Conservation (phyloP, 2,113 vertebrate genomes). For the Tupaia tana region DNA sequence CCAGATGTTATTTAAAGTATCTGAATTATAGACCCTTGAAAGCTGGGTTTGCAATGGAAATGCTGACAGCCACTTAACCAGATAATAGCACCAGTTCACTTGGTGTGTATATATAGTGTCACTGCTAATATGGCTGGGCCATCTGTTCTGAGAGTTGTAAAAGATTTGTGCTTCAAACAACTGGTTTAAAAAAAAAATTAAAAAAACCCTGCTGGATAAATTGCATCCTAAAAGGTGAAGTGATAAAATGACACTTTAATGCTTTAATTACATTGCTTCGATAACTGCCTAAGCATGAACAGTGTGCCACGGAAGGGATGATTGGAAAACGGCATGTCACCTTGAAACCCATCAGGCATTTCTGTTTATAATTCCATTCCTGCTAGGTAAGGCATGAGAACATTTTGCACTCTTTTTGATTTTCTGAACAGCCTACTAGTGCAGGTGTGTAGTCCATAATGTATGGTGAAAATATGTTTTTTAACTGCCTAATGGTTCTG, state of each 20-base stretch:
- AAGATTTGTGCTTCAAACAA: slow-evolving; percentile 72
- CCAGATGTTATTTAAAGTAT: slow-evolving; percentile 83
- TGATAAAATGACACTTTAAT: slow-evolving; percentile 71
- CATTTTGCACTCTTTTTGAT: slow-evolving; percentile 39
- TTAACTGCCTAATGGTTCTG: slow-evolving; percentile 25
- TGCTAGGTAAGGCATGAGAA: slow-evolving; percentile 26
- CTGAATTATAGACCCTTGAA: slow-evolving; percentile 82
- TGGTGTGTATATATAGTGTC: slow-evolving; percentile 71
- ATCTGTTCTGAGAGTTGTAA: slow-evolving; percentile 83
- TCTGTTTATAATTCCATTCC: slow-evolving; percentile 55
- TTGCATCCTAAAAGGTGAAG: slow-evolving; percentile 76
- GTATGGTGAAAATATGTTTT: slow-evolving; percentile 60
- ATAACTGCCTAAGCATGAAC: slow-evolving; percentile 22
- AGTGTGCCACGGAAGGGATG: slow-evolving; percentile 19
- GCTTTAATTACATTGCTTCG: slow-evolving; percentile 59
- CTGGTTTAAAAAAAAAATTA: slow-evolving; percentile 75
- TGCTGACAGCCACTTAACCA: slow-evolving; percentile 83
- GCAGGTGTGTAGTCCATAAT: slow-evolving; percentile 55
- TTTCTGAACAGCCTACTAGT: slow-evolving; percentile 55
- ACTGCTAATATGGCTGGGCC: slow-evolving; percentile 81
- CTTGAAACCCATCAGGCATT: slow-evolving; percentile 70
- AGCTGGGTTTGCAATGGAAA: slow-evolving; percentile 79
- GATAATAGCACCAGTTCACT: slow-evolving; percentile 81
- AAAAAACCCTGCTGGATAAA: slow-evolving; percentile 47
- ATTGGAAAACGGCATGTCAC: slow-evolving; percentile 68